phyloP scores from a whole-genome alignment of 2,888 invertebrate species.

The Thymelicus sylvestris region DNA sequence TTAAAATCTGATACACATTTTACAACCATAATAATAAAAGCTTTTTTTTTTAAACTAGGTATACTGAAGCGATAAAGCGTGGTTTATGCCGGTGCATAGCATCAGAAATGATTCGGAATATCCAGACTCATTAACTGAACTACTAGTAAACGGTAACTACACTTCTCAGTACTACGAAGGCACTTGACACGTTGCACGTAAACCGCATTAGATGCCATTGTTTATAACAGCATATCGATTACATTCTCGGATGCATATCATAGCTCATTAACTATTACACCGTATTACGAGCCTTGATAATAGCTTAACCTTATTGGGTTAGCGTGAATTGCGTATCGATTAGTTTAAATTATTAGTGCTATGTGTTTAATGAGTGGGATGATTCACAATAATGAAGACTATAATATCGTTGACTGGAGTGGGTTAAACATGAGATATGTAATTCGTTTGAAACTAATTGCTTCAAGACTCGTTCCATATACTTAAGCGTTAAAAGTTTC shows the following conservation, averaged over 20 bases:
- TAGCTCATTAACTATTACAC: conserved; percentile 36
- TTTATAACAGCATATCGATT: conserved; percentile 28
- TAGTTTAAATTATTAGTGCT: conserved; percentile 30
- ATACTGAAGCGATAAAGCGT: neutral
- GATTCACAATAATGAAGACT: conserved; percentile 8
- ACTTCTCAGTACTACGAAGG: neutral
- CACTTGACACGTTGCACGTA: conserved; percentile 16
- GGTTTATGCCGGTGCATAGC: neutral
- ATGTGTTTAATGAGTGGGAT: conserved; percentile 12
- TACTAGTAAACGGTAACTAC: neutral
- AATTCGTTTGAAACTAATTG: too few relatives aligned
- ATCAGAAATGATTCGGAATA: neutral
- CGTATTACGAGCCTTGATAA: conserved; percentile 24
- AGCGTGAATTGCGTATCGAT: conserved; percentile 31
- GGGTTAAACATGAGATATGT: too few relatives aligned
- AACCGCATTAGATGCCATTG: conserved; percentile 10
- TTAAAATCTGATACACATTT: too few relatives aligned
- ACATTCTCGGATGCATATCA: conserved; percentile 28
- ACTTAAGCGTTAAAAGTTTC: too few relatives aligned
- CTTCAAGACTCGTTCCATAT: too few relatives aligned
- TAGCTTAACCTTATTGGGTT: conserved; percentile 33
- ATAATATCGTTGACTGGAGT: neutral
- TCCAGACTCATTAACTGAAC: neutral
- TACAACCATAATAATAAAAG: too few relatives aligned
- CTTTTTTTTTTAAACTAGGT: too few relatives aligned